phyloP scores from a whole-genome alignment of 2,797 vertebrate genomes.

The Hemibagrus guttatus region DNA sequence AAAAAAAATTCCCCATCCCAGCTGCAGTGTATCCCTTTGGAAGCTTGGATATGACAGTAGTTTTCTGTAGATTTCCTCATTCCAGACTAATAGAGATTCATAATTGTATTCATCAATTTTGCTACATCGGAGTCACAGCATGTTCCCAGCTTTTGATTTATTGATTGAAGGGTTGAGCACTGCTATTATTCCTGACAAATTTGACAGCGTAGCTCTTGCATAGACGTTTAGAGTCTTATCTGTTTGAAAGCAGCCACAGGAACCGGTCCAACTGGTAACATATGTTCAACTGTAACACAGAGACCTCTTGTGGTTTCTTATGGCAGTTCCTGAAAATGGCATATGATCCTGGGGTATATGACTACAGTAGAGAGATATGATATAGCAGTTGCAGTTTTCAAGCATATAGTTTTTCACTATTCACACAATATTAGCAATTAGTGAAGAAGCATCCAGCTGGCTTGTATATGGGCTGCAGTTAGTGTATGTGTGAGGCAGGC shows the following conservation, averaged over 20 bases:
- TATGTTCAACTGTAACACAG: constrained; percentile 47
- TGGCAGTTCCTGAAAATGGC: constrained; percentile 29
- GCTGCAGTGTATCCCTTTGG: constrained; percentile 13
- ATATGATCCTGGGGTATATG: constrained; percentile 23
- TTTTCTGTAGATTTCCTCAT: constrained; percentile 12
- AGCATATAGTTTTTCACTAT: constrained; percentile 36
- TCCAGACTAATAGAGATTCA: background rate
- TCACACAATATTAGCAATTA: constrained; percentile 45
- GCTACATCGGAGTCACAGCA: background rate
- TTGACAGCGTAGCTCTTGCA: constrained; percentile 36
- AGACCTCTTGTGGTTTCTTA: constrained; percentile 57
- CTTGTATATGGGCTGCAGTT: constrained; percentile 33
- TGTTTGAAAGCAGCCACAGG: constrained; percentile 42
- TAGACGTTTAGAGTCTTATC: constrained; percentile 41
- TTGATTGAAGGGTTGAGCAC: constrained; percentile 29
- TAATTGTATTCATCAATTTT: background rate
- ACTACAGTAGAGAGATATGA: constrained; percentile 20
- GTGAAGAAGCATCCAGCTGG: constrained; percentile 38
- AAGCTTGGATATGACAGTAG: background rate
- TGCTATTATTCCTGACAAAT: constrained; percentile 43
- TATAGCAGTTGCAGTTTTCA: constrained; percentile 28
- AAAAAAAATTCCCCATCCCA: constrained; percentile 21
- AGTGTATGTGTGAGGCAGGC: constrained; percentile 43
- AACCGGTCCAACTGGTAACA: constrained; percentile 38
- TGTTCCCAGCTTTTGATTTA: constrained; percentile 47